Percentiles rank a stretch among this genome's conserved stretches.
These are phyloP conservation scores for Cosmia trapezina DNA, from an alignment of 2,888 invertebrate species.

Conservation along the genomic window DNA sequence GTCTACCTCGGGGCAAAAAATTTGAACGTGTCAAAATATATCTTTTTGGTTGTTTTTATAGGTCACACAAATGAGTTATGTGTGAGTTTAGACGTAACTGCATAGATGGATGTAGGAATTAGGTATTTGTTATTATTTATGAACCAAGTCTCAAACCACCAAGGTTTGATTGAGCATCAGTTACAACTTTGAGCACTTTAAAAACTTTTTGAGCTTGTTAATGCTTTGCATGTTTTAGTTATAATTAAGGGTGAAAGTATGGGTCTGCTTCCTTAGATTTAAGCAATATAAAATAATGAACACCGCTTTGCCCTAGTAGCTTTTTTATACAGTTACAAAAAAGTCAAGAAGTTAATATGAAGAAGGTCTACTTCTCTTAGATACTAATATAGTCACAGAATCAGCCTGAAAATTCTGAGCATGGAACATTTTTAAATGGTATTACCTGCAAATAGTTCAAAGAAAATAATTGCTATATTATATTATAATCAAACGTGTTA, in stretches of 20 bases:
- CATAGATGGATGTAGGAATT: constrained; percentile 7
- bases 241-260: constrained; percentile 2
- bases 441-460: background rate
- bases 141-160: too few relatives aligned
- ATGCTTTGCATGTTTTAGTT: constrained; percentile 15
- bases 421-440: background rate
- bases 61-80: background rate
- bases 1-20: constrained; percentile 27
- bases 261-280: background rate
- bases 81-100: background rate
- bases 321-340: background rate
- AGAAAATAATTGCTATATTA: background rate
- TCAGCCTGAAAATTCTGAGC: background rate
- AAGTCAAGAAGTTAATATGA: background rate
- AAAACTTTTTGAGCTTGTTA: background rate
- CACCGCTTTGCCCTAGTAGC: background rate
- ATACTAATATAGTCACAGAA: background rate
- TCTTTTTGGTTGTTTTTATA: background rate
- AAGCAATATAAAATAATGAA: background rate
- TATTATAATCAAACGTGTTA: background rate
- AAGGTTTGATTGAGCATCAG: background rate
- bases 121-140: background rate
- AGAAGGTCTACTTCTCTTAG: background rate
- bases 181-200: constrained; percentile 8
- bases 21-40: constrained; percentile 20